Evolutionary conservation across 2,888 invertebrate genomes (phyloP), one percentile per base, ranked within the genome.

Genomic region (Alcis repandata): DNA sequence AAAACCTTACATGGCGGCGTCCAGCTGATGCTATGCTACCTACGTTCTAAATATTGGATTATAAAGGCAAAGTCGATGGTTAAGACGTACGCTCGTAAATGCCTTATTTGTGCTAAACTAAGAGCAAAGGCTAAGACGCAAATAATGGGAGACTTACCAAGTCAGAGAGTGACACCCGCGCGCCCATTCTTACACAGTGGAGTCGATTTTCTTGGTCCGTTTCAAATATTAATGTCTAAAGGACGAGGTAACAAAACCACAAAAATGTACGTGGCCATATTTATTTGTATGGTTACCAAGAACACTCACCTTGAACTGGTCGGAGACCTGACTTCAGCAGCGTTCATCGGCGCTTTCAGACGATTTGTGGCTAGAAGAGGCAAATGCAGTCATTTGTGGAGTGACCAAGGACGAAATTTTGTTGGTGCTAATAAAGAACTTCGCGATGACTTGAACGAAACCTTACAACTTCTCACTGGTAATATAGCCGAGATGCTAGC

Each of bases 231-330:
- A 8, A 70, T 68, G 43, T 72, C 63, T 0, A 78, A 65, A 22
- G 71, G 72, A 7, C 65, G 78, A 66, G 77, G 78, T 20, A 33
- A 52, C 0, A 76, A 71, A 61, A 57, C 73, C 0, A 17, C 13
- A 0, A 77, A 78, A 45, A 69, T 67, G 6, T 79, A 79, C 27
- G 73, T 78, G 11, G 61, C 70, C 2, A 64, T 79, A 7, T 81
- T 82, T 41, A 19, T 75, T 0, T 72, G 72, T 51, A 69, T 79
- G 69, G 59, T 71, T 0, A 72, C 75, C 0, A 75, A 75, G n/a
- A 77, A 77, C 0, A 63, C 78, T 4, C 80, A 83, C 59, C 52
- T 84, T 0, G 84, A 84, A 48, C 45, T 76, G 0, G 83, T 80
- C 0, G 70, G 71, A 0, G 76, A 77, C 13, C 69, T 84, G 0